Evolutionary conservation across 2,888 invertebrate species (phyloP), one percentile per base, ranked within the genome.

Genomic region (Enoplolaimus lenunculus): DNA sequence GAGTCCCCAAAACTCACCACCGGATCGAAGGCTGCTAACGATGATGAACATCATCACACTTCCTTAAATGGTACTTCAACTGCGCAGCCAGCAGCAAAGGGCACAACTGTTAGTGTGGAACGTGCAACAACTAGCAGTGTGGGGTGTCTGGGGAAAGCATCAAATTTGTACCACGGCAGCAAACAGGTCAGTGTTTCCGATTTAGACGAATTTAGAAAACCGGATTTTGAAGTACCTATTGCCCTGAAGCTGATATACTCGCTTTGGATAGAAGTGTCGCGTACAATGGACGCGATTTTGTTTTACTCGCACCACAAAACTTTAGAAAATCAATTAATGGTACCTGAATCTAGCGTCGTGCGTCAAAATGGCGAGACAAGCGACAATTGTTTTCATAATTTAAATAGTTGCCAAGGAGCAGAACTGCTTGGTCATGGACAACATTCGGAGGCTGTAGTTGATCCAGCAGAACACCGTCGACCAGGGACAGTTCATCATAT

Each of bases 211-310:
- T 7, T 45, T 13, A 45, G 45, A 21, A 45, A 45, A 21, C 45
- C 45, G 45, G 35, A 70, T 29, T 69, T 31, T 59, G 79, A 81
- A 64, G 81, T 93, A 71, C 93, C 93, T 0, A 90, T 91, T 0
- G 91, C 93, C 0, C 81, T 93, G 67, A 89, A 91, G 69, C 90
- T 91, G 70, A 83, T 94, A 7, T 91, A 93, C n/a, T 79, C 80
- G 72, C 83, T 93, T 34, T 94, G 94, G 94, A 92, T 93, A 78
- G 89, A 91, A 70, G 84, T 94, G 66, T 80, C 82, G 13, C 75
- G 77, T 62, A 87, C 87, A 72, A 86, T 87, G 0, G 74, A 82
- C 7, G 78, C 80, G 45, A 81, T 82, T 21, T 86, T 87, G 71
- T n/a, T n/a, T n/a, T n/a, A n/a, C n/a, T 83, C 85, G 30, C 86